Conservation (phyloP, 2,888 invertebrate genomes). For the Autographa gamma region DNA sequence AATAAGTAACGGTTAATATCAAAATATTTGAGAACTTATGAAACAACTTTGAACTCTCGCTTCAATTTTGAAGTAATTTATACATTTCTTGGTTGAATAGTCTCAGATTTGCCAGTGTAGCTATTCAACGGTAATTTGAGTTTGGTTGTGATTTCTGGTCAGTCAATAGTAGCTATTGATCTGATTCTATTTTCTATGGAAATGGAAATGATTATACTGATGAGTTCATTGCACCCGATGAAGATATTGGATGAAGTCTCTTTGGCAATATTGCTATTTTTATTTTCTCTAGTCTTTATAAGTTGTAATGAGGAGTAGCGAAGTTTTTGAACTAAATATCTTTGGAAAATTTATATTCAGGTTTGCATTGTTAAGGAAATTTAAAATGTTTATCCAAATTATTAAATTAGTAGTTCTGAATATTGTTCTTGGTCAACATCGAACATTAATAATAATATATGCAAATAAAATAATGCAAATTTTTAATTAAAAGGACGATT, state of each 20-base stretch:
- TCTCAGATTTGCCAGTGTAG: neutral
- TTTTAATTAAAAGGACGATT: neutral
- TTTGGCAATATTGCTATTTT: too few relatives aligned
- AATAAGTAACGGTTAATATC: neutral
- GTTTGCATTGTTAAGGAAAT: neutral
- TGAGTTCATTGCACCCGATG: too few relatives aligned
- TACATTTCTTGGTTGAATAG: neutral
- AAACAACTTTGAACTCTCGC: slow-evolving; percentile 1
- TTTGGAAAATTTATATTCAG: neutral
- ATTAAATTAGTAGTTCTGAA: neutral
- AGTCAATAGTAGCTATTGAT: neutral
- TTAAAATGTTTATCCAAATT: neutral
- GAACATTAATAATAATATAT: too few relatives aligned
- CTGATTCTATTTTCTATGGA: too few relatives aligned
- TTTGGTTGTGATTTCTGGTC: neutral
- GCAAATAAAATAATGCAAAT: slow-evolving; percentile 6
- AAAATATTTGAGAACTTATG: neutral
- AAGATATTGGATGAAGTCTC: too few relatives aligned
- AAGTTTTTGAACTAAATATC: too few relatives aligned
- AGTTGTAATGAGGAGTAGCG: too few relatives aligned
- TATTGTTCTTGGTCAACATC: neutral
- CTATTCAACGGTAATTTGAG: neutral
- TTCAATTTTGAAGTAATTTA: neutral
- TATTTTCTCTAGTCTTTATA: too few relatives aligned
- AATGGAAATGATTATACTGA: too few relatives aligned